A percentile compares a stretch with the other conserved stretches of the same genome.
These are phyloP conservation scores for Drosophila quadrilineata DNA, from an alignment of 1,140 invertebrate genomes.

Conservation along the genomic window DNA sequence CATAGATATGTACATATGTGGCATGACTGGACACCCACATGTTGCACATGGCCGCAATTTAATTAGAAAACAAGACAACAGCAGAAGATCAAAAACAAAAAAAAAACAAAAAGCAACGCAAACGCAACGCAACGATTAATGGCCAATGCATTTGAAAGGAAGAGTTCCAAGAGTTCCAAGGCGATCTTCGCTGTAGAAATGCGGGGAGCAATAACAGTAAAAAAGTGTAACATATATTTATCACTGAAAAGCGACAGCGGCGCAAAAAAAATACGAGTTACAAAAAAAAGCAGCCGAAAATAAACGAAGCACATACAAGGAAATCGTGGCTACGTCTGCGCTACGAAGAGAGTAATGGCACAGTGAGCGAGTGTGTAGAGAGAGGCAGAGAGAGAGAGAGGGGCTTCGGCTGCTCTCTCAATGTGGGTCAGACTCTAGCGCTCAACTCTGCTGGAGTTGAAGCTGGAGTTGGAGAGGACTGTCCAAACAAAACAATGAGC, in stretches of 20 bases:
- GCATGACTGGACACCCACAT: constrained; percentile 36
- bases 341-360: too few relatives aligned
- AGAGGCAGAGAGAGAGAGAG: background rate
- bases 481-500: constrained; percentile 50
- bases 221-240: constrained; percentile 54
- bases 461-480: too few relatives aligned
- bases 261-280: constrained; percentile 21
- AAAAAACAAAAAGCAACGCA: too few relatives aligned
- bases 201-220: constrained; percentile 47
- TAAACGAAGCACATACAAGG: constrained; percentile 16
- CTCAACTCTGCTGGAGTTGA: constrained; percentile 33
- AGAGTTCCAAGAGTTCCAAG: constrained; percentile 11
- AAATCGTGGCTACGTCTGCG: constrained; percentile 16
- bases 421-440: constrained; percentile 42
- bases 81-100: too few relatives aligned
- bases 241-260: constrained; percentile 46
- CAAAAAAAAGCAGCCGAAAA: background rate
- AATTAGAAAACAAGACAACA: constrained; percentile 45
- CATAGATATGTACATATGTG: background rate
- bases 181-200: background rate
- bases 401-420: background rate
- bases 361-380: too few relatives aligned
- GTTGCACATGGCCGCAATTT: constrained; percentile 37
- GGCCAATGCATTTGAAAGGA: constrained; percentile 46
- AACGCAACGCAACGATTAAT: constrained; percentile 50